Base-by-base conservation (phyloP, 2,797 vertebrate genomes). In the Hippoglossus hippoglossus region DNA sequence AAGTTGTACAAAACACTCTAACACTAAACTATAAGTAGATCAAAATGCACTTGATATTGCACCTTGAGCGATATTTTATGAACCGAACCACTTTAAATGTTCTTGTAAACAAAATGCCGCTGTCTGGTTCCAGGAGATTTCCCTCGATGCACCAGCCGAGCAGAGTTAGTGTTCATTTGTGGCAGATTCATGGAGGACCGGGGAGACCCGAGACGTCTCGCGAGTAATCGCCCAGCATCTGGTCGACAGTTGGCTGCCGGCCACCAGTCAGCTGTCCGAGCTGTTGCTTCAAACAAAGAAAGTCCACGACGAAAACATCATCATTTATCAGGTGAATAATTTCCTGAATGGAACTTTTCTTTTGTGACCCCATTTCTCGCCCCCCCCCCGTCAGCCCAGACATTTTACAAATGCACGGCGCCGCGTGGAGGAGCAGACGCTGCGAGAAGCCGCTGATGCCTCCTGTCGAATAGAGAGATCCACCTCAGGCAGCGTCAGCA, bases 401-500 rank as follows among this genome's bases (percentile, higher is more conserved):
- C 56, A 22, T 3, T 49, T 56, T 89, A 84, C 44, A 46, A 2
- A 46, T 66, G 63, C 54, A 11, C 5, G 5, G 51, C 55, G 72
- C 78, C 60, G 10, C 54, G 74, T 26, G 65, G 66, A 81, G 68
- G 75, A 85, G 68, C 59, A 69, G 74, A 59, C 65, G 7, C 50
- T 4, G 73, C 19, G 73, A 77, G 55, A 65, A 71, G 73, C 73
- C 39, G 55, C 78, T 68, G 85, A 84, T 85, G 81, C 64, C 81
- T 90, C 85, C 86, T 68, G 82, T 87, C 81, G 47, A 85, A 87
- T 24, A 73, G 49, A 81, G 74, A 72, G 83, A 73, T 73, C 71
- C 84, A 85, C 87, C 85, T 86, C 83, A 15, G 89, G 89, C 89
- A 6, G 68, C 77, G 11, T 83, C 75, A 59, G 79, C 84, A 15